phyloP scores from a whole-genome alignment of 2,888 invertebrate species.

The Saturnia japonica region DNA sequence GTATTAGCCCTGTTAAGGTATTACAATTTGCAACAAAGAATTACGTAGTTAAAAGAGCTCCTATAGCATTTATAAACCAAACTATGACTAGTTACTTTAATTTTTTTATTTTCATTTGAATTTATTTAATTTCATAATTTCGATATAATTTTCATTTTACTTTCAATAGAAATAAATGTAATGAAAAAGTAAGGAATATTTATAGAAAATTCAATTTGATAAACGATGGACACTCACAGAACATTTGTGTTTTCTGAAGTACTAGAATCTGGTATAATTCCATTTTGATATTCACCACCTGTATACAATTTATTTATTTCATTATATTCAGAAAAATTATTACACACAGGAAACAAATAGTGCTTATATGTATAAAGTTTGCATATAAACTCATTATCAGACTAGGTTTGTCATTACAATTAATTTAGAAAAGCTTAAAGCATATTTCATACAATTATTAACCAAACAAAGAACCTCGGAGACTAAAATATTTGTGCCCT shows the following conservation, averaged over 20 bases:
- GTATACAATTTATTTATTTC: neutral
- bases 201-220: neutral
- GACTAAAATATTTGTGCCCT: no score
- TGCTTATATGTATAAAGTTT: neutral
- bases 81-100: no score
- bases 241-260: slow-evolving; percentile 53
- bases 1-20: no score
- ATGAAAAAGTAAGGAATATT: neutral
- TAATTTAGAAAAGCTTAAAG: no score
- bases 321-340: neutral
- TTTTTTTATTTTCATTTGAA: no score
- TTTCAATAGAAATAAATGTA: neutral
- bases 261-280: slow-evolving; percentile 62
- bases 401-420: neutral
- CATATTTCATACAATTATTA: no score
- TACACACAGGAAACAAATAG: neutral
- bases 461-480: no score
- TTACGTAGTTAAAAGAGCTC: no score
- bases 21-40: no score
- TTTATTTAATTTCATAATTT: no score
- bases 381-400: neutral
- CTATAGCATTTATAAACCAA: no score
- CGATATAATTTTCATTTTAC: no score
- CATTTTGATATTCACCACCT: slow-evolving; percentile 31
- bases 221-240: slow-evolving; percentile 52